A percentile compares a stretch with the other conserved stretches of the same genome.
These are phyloP conservation scores for Microctonus hyperodae DNA, from an alignment of 2,888 invertebrate genomes.

Conservation along the genomic window DNA sequence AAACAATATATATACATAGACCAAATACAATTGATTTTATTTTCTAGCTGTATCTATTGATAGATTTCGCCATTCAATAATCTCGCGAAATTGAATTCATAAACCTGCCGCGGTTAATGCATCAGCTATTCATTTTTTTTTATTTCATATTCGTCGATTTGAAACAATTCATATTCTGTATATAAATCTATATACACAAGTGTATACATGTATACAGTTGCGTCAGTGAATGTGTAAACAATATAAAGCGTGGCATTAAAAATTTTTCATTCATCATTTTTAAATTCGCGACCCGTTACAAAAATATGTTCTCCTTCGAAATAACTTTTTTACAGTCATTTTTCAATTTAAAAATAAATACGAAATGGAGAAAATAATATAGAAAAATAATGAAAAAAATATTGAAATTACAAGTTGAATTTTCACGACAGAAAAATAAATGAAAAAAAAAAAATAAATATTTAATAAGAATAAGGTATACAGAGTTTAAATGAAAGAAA, in stretches of 20 bases:
- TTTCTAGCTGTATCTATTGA: conserved; percentile 10
- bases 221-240: no score
- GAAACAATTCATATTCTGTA: background rate
- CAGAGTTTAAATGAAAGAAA: conserved; percentile 18
- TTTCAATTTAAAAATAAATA: conserved; percentile 3
- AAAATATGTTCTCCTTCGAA: background rate
- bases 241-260: background rate
- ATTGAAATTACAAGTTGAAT: background rate
- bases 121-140: conserved; percentile 10
- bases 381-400: background rate
- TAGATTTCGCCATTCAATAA: conserved; percentile 26
- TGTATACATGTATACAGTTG: no score
- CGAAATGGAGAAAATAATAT: background rate
- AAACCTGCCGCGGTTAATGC: conserved; percentile 32
- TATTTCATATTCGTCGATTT: background rate
- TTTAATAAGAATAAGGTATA: conserved; percentile 5
- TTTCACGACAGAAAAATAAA: background rate
- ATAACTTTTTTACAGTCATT: background rate
- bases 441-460: background rate
- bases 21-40: conserved; percentile 21
- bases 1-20: conserved; percentile 21
- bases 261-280: conserved; percentile 4
- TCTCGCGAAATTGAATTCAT: conserved; percentile 36
- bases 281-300: no score
- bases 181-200: background rate